A percentile compares a stretch with the other conserved stretches of the same genome.
Evolutionary conservation across 2,797 vertebrate genomes (phyloP).

Genomic region (Acrocephalus scirpaceus): DNA sequence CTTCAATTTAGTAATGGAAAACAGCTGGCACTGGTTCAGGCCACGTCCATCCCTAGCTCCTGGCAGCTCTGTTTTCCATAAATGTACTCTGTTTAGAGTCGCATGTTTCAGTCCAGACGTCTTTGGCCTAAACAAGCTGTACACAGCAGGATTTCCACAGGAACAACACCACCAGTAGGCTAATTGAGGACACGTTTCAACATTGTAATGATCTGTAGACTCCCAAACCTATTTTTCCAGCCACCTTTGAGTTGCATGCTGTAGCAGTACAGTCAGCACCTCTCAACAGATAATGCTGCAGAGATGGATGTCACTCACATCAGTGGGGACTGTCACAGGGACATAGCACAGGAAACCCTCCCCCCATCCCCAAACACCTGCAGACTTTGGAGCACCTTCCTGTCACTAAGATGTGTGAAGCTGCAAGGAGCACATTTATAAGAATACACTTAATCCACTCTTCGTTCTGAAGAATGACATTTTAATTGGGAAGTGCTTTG

Average conservation of each 20-base stretch:
- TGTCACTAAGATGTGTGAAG: background rate
- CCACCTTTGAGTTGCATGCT: slow-evolving; percentile 84
- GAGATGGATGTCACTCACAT: slow-evolving; percentile 83
- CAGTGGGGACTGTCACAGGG: background rate
- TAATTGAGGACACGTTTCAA: slow-evolving; percentile 60
- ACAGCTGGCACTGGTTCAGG: slow-evolving; percentile 3
- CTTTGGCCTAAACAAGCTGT: slow-evolving; percentile 64
- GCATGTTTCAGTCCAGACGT: slow-evolving; percentile 37
- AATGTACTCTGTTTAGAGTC: slow-evolving; percentile 49
- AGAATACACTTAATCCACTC: background rate
- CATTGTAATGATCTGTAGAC: slow-evolving; percentile 84
- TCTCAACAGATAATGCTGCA: slow-evolving; percentile 98
- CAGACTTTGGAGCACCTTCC: background rate
- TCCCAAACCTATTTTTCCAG: slow-evolving; percentile 78
- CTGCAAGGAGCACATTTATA: background rate
- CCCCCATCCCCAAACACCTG: background rate
- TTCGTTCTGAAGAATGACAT: background rate
- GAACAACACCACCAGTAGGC: background rate
- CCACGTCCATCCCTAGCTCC: background rate
- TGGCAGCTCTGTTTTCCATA: slow-evolving; percentile 42
- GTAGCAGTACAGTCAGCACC: slow-evolving; percentile 87
- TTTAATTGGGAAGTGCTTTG: background rate
- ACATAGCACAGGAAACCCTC: background rate
- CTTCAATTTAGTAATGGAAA: slow-evolving; percentile 39
- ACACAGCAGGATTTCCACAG: slow-evolving; percentile 47